Evolutionary conservation across 2,113 vertebrate genomes (phyloP), one percentile per base, ranked within the genome.

Genomic region (Gymnorhina tibicen): DNA sequence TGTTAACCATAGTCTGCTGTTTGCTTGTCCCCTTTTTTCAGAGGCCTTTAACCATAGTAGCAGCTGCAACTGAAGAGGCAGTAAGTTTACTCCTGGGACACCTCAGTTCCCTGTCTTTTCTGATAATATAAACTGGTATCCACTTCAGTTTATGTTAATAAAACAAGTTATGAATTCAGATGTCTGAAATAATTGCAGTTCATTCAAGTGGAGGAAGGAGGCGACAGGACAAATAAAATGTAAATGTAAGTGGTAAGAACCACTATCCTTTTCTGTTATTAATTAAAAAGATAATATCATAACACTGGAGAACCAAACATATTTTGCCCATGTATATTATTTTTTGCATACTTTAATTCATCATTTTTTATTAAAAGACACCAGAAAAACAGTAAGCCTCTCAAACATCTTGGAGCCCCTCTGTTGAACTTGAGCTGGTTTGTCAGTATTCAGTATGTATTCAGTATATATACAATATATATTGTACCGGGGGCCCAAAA

Each of bases 401-500:
- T 26, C 30, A 32, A 55, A 15, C 7, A 55, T 14, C 21, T 55
- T 35, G 21, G 26, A 83, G 24, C 11, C 41, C 30, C n/a, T 62
- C 41, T 69, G 41, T 7, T 47, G 21, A 69, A 76, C 11, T 15
- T 41, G 30, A 32, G 27, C 58, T 4, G 2, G 18, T 69, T 56
- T 56, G 13, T 60, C 78, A 20, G 8, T 30, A 28, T 12, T 19
- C 30, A 35, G 58, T 37, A 35, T 16, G 35, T 16, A 59, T 35
- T 59, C 23, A 59, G 23, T 59, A 59, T 11, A 59, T 5, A 26
- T 17, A 59, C 56, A 35, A 59, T 37, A 35, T 26, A 18, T 53
- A 35, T 41, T 16, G 19, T 32, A 73, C 10, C 0, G 1, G 42
- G 14, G 12, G 1, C 2, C 9, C 47, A 66, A 87, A 90, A 62